Base-by-base conservation (phyloP, 2,888 invertebrate species). In the Leptothorax acervorum region DNA sequence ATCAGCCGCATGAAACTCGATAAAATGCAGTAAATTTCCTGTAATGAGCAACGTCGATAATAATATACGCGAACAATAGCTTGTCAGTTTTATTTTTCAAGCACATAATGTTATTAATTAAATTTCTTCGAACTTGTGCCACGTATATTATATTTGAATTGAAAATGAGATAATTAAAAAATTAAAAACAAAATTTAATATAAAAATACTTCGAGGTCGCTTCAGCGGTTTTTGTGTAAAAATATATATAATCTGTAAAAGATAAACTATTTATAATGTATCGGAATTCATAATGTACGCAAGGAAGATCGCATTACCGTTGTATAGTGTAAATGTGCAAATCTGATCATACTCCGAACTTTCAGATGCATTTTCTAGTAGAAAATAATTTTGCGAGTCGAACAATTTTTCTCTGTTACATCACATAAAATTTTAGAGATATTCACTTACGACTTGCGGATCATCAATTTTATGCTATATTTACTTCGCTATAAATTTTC, bases 261-360 rank as follows among this genome's bases (percentile, higher is more conserved):
- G 71, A 70, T 57, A 70, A 70, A 57, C 55, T 71, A 71, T 71
- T 78, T 53, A 78, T 66, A 66, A 39, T 11, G 31, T 70, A 55
- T 31, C n/a, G 31, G 42, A 45, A 45, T 55, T 68, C 39, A 45
- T 55, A 55, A 48, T 0, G 4, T 70, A 45, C 35, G 78, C 70
- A 12, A 70, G 48, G 35, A 48, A 51, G n/a, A 66, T 15, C 8
- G 23, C 5, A 18, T 42, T 53, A 55, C 15, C 42, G 53, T 53
- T 18, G 6, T 15, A 31, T 35, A 18, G 45, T 66, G 18, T 18
- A 28, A 18, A 55, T 28, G 31, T 45, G 12, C 6, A 66, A 65
- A 11, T 78, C 45, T 55, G 28, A 65, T 39, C 5, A 15, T 48
- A 42, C 9, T 28, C 8, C 23, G 23, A 23, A 39, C 8, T 23